Conservation (phyloP, 2,113 vertebrate species). For the Peromyscus maniculatus region DNA sequence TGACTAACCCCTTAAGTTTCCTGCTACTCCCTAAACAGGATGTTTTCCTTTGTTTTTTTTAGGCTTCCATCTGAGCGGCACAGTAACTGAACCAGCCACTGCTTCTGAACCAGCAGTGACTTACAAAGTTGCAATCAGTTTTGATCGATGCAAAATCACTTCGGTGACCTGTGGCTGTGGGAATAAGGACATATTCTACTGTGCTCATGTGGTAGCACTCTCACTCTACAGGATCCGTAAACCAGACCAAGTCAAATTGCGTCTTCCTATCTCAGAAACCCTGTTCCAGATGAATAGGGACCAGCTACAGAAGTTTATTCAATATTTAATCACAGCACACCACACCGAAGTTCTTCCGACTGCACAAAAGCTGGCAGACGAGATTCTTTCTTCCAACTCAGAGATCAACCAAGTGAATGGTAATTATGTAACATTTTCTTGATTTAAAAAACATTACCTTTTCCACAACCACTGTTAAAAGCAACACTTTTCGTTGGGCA, state of each 20-base stretch:
- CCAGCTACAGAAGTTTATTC: constrained; percentile 99
- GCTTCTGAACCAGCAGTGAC: constrained; percentile 95
- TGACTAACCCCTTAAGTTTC: constrained; percentile 27
- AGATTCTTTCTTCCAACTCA: constrained; percentile 99
- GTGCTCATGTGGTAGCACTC: constrained; percentile 98
- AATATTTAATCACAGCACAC: constrained; percentile 99
- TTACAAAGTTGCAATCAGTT: constrained; percentile 99
- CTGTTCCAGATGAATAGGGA: constrained; percentile 99
- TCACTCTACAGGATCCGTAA: constrained; percentile 99
- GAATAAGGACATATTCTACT: constrained; percentile 99
- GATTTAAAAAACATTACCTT: constrained; percentile 13
- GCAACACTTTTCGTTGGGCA: not conserved
- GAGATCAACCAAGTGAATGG: constrained; percentile 99
- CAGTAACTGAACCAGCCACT: constrained; percentile 94
- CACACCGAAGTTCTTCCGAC: constrained; percentile 99
- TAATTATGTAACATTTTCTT: constrained; percentile 85
- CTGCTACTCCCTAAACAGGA: constrained; percentile 57
- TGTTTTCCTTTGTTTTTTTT: constrained; percentile 75
- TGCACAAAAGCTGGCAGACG: constrained; percentile 98
- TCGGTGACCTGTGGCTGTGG: constrained; percentile 99
- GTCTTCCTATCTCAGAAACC: constrained; percentile 99
- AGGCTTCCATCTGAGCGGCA: constrained; percentile 99
- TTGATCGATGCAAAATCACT: constrained; percentile 99
- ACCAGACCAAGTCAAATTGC: constrained; percentile 98
- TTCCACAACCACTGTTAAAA: not conserved